Percentiles rank a stretch among this genome's conserved stretches.
Evolutionary conservation across 92 coral and sea anemone genomes (phyloP).

Genomic region (Montipora capitata): DNA sequence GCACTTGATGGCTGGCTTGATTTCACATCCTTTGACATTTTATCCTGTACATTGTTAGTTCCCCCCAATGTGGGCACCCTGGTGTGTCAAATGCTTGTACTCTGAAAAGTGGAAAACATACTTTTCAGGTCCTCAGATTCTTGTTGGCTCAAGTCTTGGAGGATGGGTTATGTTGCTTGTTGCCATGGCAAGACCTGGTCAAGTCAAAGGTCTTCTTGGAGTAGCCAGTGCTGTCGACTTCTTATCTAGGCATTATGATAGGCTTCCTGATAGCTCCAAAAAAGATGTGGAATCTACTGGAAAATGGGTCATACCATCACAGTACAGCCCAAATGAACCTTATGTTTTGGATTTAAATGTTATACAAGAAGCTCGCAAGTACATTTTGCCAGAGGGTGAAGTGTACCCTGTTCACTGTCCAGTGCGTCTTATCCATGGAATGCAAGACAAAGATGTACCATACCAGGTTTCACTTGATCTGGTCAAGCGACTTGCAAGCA

Average conservation of each 20-base stretch:
- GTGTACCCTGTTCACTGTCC: conserved; percentile 73
- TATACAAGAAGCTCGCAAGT: conserved; percentile 78
- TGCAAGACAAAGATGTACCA: conserved; percentile 86
- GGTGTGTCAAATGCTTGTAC: background rate
- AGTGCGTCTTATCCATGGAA: conserved; percentile 88
- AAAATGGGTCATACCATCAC: conserved; percentile 78
- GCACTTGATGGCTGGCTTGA: too few species aligned
- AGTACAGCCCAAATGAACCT: conserved; percentile 74
- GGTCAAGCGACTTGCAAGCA: conserved; percentile 66
- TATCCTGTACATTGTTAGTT: background rate
- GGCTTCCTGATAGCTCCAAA: conserved; percentile 70
- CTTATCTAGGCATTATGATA: conserved; percentile 72
- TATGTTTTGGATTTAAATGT: conserved; percentile 76
- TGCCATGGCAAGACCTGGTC: conserved; percentile 84
- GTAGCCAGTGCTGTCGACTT: conserved; percentile 88
- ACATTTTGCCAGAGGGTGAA: conserved; percentile 53
- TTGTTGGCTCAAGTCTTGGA: conserved; percentile 94
- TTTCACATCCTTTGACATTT: too few species aligned
- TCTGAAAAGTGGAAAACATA: background rate
- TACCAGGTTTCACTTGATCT: conserved; percentile 81
- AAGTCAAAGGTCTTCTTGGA: conserved; percentile 85
- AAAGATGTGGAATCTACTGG: conserved; percentile 74
- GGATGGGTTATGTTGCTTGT: conserved; percentile 91
- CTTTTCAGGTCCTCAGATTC: conserved; percentile 83
- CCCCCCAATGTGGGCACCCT: too few species aligned